Base-by-base conservation (phyloP, 2,888 invertebrate genomes). In the Sphecodes monilicornis region DNA sequence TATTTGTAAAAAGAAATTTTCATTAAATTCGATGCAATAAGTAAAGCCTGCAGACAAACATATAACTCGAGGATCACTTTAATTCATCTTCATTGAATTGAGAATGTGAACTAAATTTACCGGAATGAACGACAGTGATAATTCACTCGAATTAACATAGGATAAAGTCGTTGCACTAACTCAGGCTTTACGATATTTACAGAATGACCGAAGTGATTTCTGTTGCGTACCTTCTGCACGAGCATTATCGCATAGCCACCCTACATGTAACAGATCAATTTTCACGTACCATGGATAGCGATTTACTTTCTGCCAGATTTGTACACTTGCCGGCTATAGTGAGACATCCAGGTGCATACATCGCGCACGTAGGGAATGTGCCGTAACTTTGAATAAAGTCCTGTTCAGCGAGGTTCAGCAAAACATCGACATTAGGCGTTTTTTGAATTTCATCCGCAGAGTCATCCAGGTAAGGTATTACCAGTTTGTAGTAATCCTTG, bases 241-340 rank as follows among this genome's bases (percentile, higher is more conserved):
- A 32, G 8, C 32, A 39, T 68, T 39, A 68, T 36, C 32, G 64
- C 22, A 22, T 36, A 66, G 36, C 32, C 32, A 66, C 32, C 36
- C 64, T 29, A 22, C 69, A 3, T 26, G 66, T 69, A 84, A 57
- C 26, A 41, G 43, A 69, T 64, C 41, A 75, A 77, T 64, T 57
- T 78, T 2, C 72, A 85, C 85, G 18, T 85, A 88, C 82, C 84
- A 85, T 84, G 57, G 84, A 85, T 50, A 88, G 77, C 60, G 85
- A 84, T 86, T 86, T 89, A 69, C 73, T 82, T 70, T 81, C 78
- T 4, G 29, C 46, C 43, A 78, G 69, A 73, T 80, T 46, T 22
- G 57, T 68, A 29, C 32, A 72, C 60, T 86, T 86, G 32, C 87
- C 87, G 43, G 74, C 76, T 18, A 88, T 39, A 18, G 80, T 71